Base-by-base conservation (phyloP, 2,113 vertebrate species). In the Mastomys coucha region DNA sequence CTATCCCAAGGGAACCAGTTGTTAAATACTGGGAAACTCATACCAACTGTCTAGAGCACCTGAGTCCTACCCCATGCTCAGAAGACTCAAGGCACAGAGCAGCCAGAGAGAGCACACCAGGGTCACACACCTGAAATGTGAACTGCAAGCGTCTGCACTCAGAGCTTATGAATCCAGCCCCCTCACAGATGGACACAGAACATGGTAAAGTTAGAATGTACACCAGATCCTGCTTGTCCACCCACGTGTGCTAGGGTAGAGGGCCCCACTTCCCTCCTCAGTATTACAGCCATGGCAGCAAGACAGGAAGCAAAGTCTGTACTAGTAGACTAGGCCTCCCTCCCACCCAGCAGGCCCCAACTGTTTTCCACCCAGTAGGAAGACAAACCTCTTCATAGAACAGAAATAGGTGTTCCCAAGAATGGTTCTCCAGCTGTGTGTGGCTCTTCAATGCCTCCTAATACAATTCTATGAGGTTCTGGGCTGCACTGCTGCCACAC, bases 391-490 rank as follows among this genome's bases (percentile, higher is more conserved):
- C 49, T 93, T 91, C 76, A 53, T 1, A 4, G 16, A 84, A 87
- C 63, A 89, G n/a, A 96, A 95, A 93, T 19, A 91, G 58, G 73
- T 75, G 5, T 67, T 58, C 84, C 84, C 4, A 4, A 90, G 70
- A 91, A 90, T 31, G 78, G 26, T 16, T 42, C 77, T 78, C 88
- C 28, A 67, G 85, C 42, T 93, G 53, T 53, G 42, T 0, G 0
- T 49, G 33, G 39, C 24, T 81, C 70, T 96, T 92, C 89, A 86
- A 49, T 88, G 88, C 63, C 81, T 77, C 86, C 77, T 86, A 81
- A 94, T 45, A 91, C 93, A 89, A 86, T 36, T n/a, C 49, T 70
- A 92, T 22, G 49, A 14, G 0, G 58, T 0, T 42, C 91, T 73
- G 73, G n/a, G 82, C 75, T 51, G 67, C 72, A 89, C 70, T 85